phyloP scores from a whole-genome alignment of 2,888 invertebrate genomes.

The Serrognathus titanus region DNA sequence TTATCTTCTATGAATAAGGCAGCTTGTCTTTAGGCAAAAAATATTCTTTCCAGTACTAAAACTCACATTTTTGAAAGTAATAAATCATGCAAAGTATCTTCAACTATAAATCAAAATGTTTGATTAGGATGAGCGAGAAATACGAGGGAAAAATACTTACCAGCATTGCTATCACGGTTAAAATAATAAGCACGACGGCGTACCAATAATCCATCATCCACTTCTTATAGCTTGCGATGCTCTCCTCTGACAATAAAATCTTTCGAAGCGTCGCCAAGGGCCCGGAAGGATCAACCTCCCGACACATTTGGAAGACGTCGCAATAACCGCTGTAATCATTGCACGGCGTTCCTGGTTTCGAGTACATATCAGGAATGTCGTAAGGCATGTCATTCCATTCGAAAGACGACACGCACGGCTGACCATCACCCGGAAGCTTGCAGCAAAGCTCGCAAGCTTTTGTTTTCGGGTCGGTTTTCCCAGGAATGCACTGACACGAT shows the following conservation, averaged over 20 bases:
- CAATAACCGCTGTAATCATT: slow-evolving; percentile 88
- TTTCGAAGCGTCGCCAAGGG: slow-evolving; percentile 86
- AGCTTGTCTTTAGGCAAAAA: no score
- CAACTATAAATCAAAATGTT: slow-evolving; percentile 18
- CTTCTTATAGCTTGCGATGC: slow-evolving; percentile 80
- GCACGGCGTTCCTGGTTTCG: slow-evolving; percentile 91
- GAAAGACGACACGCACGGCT: slow-evolving; percentile 83
- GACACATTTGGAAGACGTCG: slow-evolving; percentile 71
- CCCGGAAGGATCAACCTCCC: slow-evolving; percentile 91
- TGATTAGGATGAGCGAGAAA: slow-evolving; percentile 39
- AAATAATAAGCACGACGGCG: slow-evolving; percentile 72
- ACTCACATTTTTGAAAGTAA: slow-evolving; percentile 23
- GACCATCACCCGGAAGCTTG: slow-evolving; percentile 76
- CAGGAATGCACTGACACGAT: slow-evolving; percentile 89
- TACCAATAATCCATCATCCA: slow-evolving; percentile 93
- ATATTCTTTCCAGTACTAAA: neutral
- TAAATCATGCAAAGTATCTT: slow-evolving; percentile 21
- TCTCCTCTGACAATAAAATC: slow-evolving; percentile 82
- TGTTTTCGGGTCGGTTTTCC: slow-evolving; percentile 73
- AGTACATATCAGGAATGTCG: slow-evolving; percentile 90
- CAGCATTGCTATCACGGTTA: slow-evolving; percentile 72
- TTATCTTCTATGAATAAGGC: no score
- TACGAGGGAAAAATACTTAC: slow-evolving; percentile 58
- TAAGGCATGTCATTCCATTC: slow-evolving; percentile 86
- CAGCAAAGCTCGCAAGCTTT: slow-evolving; percentile 94